These are phyloP conservation scores for Zaprionus camerounensis DNA, from an alignment of 1,140 invertebrate genomes.

Conservation along the genomic window DNA sequence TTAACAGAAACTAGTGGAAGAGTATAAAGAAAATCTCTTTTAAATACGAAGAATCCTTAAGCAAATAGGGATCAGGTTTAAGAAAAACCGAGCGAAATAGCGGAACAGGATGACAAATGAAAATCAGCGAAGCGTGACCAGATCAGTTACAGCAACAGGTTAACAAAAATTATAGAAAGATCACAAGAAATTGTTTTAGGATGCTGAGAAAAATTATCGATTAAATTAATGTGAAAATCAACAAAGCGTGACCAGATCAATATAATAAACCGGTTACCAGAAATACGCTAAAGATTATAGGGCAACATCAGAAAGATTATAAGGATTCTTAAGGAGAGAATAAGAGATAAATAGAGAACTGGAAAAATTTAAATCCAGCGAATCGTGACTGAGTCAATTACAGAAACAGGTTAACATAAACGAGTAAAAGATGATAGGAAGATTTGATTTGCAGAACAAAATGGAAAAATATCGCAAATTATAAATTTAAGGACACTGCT, in stretches of 20 bases:
- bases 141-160: conserved; percentile 32
- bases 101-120: background rate
- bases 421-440: background rate
- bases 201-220: background rate
- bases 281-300: background rate
- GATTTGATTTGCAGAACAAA: too few species aligned
- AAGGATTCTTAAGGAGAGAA: background rate
- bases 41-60: too few species aligned
- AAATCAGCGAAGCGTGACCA: conserved; percentile 50
- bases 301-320: background rate
- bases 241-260: conserved; percentile 53
- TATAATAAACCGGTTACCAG: conserved; percentile 48
- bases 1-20: conserved; percentile 27
- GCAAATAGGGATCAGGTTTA: too few species aligned
- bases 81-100: background rate
- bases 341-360: background rate
- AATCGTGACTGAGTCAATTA: background rate
- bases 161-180: conserved; percentile 23
- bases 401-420: background rate
- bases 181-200: background rate
- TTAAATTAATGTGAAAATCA: conserved; percentile 31
- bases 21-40: background rate
- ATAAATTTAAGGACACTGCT: too few species aligned
- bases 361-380: background rate
- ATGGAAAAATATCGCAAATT: too few species aligned